Evolutionary conservation across 2,113 vertebrate species (phyloP).

Genomic region (Leuciscus idus): DNA sequence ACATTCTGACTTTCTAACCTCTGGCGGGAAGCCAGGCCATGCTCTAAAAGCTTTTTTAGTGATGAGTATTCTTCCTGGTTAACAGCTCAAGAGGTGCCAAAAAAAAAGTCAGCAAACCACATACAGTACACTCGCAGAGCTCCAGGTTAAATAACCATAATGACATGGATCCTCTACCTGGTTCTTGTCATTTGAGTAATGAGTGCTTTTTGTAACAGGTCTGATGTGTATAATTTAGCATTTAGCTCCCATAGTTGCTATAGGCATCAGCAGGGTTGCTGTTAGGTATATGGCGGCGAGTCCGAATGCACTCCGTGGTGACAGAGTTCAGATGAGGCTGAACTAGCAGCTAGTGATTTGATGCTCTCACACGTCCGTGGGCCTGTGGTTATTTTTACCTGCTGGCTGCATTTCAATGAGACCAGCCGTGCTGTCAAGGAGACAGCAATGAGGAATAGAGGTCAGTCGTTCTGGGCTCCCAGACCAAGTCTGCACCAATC

Average conservation of each 20-base stretch:
- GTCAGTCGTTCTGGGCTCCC: constrained; percentile 37
- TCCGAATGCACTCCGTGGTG: constrained; percentile 14
- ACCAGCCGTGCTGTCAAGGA: constrained; percentile 47
- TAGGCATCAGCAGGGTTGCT: background rate
- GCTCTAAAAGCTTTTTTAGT: constrained; percentile 18
- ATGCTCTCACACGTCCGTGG: constrained; percentile 35
- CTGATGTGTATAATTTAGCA: constrained; percentile 19
- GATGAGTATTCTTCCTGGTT: constrained; percentile 7
- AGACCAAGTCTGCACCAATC: constrained; percentile 24
- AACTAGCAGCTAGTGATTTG: constrained; percentile 31
- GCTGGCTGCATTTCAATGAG: constrained; percentile 56
- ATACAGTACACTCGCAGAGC: background rate
- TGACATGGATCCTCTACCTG: background rate
- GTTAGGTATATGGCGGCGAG: background rate
- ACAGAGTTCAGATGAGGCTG: constrained; percentile 32
- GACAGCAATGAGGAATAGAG: constrained; percentile 43
- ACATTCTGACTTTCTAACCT: constrained; percentile 14
- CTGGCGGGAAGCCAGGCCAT: constrained; percentile 2
- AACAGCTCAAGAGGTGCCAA: constrained; percentile 10
- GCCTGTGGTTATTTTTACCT: constrained; percentile 52
- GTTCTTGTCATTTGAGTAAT: background rate
- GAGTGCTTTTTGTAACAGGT: background rate
- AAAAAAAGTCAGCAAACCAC: background rate
- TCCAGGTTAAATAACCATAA: background rate
- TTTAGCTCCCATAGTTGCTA: constrained; percentile 6